These are phyloP conservation scores for Chesias legatella DNA, from an alignment of 2,888 invertebrate genomes.

Conservation along the genomic window DNA sequence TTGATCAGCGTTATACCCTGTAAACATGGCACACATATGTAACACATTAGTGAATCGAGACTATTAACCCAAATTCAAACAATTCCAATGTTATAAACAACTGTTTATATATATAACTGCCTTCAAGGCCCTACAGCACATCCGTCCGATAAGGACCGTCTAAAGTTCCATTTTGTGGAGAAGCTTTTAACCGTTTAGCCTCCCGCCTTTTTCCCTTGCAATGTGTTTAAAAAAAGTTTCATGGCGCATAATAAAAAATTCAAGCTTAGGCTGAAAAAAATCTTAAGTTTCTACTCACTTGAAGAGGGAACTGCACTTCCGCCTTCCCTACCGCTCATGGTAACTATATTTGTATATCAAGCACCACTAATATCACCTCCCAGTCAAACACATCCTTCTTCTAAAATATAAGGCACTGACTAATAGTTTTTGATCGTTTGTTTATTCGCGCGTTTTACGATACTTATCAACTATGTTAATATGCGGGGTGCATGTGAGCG, in stretches of 20 bases:
- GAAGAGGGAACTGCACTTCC: conserved; percentile 79
- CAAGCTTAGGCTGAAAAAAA: conserved; percentile 26
- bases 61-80: conserved; percentile 77
- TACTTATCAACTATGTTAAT: conserved; percentile 59
- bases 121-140: conserved; percentile 60
- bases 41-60: conserved; percentile 70
- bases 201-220: conserved; percentile 25
- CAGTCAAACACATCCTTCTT: conserved; percentile 64
- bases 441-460: conserved; percentile 45
- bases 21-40: conserved; percentile 76
- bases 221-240: background rate
- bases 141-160: conserved; percentile 66
- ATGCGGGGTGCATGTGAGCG: conserved; percentile 58
- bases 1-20: conserved; percentile 59
- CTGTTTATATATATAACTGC: conserved; percentile 66
- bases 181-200: conserved; percentile 32
- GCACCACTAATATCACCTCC: conserved; percentile 74
- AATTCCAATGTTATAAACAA: conserved; percentile 70
- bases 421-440: conserved; percentile 50
- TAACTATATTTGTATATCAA: conserved; percentile 62
- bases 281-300: conserved; percentile 60
- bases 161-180: conserved; percentile 49
- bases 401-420: conserved; percentile 56
- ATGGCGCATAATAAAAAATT: conserved; percentile 25
- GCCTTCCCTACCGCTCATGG: conserved; percentile 77